Evolutionary conservation across 1,140 invertebrate species (phyloP).

Genomic region (Drosophila ananassae): DNA sequence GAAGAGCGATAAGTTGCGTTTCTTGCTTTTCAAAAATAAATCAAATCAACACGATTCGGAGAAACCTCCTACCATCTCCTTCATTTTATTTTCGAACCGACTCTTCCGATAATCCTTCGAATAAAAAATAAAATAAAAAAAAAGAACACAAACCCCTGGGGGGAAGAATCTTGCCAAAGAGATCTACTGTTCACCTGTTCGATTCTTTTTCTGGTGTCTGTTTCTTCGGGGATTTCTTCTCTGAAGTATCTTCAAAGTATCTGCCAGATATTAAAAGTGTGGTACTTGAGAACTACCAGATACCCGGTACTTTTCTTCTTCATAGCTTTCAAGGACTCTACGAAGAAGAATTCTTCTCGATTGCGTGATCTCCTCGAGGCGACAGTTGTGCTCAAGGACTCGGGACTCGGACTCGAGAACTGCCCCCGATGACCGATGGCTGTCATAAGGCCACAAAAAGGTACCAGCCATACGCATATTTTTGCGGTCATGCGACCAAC

Average conservation of each 20-base stretch:
- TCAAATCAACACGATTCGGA: constrained; percentile 83
- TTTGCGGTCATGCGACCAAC: constrained; percentile 63
- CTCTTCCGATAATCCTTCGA: constrained; percentile 47
- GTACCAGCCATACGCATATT: constrained; percentile 73
- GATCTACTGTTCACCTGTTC: constrained; percentile 45
- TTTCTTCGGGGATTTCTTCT: background rate
- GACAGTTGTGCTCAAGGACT: constrained; percentile 78
- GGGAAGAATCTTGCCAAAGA: constrained; percentile 23
- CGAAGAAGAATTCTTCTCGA: background rate
- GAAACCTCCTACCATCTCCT: constrained; percentile 54
- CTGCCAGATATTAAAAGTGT: background rate
- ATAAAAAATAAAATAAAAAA: background rate
- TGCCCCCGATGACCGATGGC: constrained; percentile 47
- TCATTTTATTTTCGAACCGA: background rate
- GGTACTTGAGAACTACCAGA: too few species aligned
- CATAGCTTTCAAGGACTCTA: background rate
- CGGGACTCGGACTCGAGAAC: constrained; percentile 45
- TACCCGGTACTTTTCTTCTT: background rate
- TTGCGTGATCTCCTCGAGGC: constrained; percentile 55
- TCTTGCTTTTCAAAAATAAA: constrained; percentile 65
- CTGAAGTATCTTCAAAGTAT: background rate
- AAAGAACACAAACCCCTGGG: constrained; percentile 5
- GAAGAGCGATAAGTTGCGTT: constrained; percentile 70
- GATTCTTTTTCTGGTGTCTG: constrained; percentile 4
- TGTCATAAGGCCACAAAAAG: constrained; percentile 70